Evolutionary conservation across 2,888 invertebrate species (phyloP).

Genomic region (Ormyrus thymus): DNA sequence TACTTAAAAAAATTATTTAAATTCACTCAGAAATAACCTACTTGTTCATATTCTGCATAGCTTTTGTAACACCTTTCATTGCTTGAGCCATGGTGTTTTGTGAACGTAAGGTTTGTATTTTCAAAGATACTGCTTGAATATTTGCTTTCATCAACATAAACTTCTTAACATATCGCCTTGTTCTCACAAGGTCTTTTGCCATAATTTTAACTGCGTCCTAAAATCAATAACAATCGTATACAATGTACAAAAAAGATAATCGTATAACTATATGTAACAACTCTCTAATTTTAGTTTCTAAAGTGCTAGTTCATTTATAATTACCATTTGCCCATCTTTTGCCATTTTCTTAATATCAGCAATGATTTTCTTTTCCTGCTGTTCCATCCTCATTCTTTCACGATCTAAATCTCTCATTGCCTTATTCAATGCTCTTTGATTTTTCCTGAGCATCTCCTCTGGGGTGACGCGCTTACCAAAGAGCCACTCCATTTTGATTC

Average conservation of each 20-base stretch:
- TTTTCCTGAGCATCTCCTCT: slow-evolving; percentile 98
- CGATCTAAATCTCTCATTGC: slow-evolving; percentile 98
- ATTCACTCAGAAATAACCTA: slow-evolving; percentile 68
- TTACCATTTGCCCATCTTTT: slow-evolving; percentile 98
- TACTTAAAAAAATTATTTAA: slow-evolving; percentile 17
- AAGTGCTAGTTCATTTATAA: neutral
- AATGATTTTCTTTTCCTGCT: slow-evolving; percentile 99
- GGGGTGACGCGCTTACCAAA: slow-evolving; percentile 98
- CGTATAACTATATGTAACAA: neutral
- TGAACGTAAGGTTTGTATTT: slow-evolving; percentile 97
- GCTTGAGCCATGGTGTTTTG: slow-evolving; percentile 99
- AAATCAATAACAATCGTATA: neutral
- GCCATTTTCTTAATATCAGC: slow-evolving; percentile 99
- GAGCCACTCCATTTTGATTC: slow-evolving; percentile 87
- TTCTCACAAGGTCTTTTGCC: slow-evolving; percentile 98
- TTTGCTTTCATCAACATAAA: slow-evolving; percentile 99
- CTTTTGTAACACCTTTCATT: slow-evolving; percentile 98
- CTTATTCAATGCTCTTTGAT: slow-evolving; percentile 97
- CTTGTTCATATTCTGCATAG: slow-evolving; percentile 98
- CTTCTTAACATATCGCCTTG: slow-evolving; percentile 95
- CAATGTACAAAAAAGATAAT: neutral
- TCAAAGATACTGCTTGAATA: slow-evolving; percentile 97
- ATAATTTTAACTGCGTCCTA: slow-evolving; percentile 99
- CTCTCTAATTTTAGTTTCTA: neutral
- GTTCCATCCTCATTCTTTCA: slow-evolving; percentile 96